These are phyloP conservation scores for Colaptes auratus DNA, from an alignment of 2,113 vertebrate genomes.

Conservation along the genomic window DNA sequence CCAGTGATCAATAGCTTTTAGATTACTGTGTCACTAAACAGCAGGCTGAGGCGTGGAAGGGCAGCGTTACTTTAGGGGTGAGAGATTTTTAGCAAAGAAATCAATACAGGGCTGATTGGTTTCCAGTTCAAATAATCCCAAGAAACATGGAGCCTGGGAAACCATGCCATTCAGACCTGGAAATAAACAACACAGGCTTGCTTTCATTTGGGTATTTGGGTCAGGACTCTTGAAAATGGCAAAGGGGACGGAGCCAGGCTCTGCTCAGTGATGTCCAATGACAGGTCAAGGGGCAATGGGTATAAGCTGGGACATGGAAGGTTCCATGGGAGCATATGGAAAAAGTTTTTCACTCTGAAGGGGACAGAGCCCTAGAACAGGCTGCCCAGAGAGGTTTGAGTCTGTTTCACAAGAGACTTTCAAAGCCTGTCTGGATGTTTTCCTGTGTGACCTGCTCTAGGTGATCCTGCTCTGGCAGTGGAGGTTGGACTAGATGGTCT, in stretches of 20 bases:
- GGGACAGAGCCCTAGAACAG: too few species aligned
- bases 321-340: too few species aligned
- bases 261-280: too few species aligned
- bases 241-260: background rate
- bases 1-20: constrained; percentile 66
- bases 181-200: constrained; percentile 16
- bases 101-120: constrained; percentile 54
- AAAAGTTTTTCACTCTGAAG: too few species aligned
- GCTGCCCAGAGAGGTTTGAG: too few species aligned
- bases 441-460: too few species aligned
- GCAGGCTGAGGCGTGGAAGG: constrained; percentile 42
- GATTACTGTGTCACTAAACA: constrained; percentile 55
- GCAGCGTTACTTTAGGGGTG: constrained; percentile 39
- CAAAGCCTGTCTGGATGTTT: too few species aligned
- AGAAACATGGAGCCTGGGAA: constrained; percentile 49
- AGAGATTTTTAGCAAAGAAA: constrained; percentile 61
- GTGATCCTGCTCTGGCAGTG: too few species aligned
- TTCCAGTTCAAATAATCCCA: constrained; percentile 62
- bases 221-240: constrained; percentile 28
- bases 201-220: constrained; percentile 46
- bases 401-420: too few species aligned
- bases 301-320: too few species aligned
- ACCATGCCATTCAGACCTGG: constrained; percentile 13
- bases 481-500: too few species aligned
- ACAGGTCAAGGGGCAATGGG: too few species aligned